These are phyloP conservation scores for Chromobotia macracanthus DNA, from an alignment of 2,797 vertebrate genomes.

Conservation along the genomic window DNA sequence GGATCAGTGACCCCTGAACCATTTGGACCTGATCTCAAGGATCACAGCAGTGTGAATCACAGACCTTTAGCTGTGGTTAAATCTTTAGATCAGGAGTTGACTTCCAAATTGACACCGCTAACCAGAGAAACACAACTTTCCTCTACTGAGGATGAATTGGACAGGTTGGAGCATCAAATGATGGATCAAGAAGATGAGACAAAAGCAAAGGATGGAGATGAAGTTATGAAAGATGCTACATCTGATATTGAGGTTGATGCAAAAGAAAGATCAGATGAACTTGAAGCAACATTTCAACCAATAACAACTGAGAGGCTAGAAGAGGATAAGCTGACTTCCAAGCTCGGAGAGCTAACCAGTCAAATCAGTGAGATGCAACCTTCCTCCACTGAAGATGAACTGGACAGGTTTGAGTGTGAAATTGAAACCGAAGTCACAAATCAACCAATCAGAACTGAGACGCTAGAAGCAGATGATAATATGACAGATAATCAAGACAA, in stretches of 20 bases:
- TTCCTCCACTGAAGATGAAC: conserved; percentile 74
- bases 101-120: conserved; percentile 46
- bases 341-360: conserved; percentile 45
- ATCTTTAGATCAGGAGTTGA: conserved; percentile 55
- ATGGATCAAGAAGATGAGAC: conserved; percentile 4
- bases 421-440: neutral
- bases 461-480: neutral
- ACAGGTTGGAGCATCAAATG: conserved; percentile 57
- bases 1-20: conserved; percentile 64
- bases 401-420: conserved; percentile 58
- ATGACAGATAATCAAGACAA: neutral
- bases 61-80: conserved; percentile 28
- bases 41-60: neutral
- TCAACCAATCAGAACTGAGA: neutral
- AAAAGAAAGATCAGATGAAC: conserved; percentile 4
- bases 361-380: conserved; percentile 57
- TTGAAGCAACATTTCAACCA: neutral
- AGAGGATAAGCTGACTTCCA: conserved; percentile 40
- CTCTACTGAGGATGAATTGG: conserved; percentile 75
- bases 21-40: conserved; percentile 30
- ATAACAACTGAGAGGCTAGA: neutral
- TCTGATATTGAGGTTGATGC: conserved; percentile 62
- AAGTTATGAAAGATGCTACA: conserved; percentile 52
- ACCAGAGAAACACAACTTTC: conserved; percentile 63
- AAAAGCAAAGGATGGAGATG: conserved; percentile 60